Evolutionary conservation across 92 coral and sea anemone species (phyloP).

Genomic region (Pocillopora grandis): DNA sequence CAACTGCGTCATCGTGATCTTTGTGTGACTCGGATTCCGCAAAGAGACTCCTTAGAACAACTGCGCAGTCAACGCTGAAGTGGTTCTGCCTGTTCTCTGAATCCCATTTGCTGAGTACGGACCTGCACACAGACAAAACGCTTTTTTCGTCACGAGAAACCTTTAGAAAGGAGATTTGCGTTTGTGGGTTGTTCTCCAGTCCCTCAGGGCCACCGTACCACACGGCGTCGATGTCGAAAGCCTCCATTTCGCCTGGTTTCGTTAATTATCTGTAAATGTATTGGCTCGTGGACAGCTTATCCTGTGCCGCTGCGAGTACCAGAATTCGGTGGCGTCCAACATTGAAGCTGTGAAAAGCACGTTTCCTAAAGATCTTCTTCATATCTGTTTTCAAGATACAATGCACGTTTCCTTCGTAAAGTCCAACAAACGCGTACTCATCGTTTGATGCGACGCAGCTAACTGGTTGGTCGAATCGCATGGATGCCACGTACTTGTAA

Average conservation of each 20-base stretch:
- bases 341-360: constrained; percentile 41
- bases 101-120: constrained; percentile 89
- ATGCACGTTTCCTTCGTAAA: constrained; percentile 77
- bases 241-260: constrained; percentile 74
- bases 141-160: constrained; percentile 56
- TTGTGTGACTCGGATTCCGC: constrained; percentile 6
- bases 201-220: constrained; percentile 86
- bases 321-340: constrained; percentile 81
- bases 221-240: constrained; percentile 90
- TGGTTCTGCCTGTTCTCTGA: constrained; percentile 62
- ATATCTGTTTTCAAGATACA: constrained; percentile 71
- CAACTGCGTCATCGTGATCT: constrained; percentile 44
- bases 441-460: constrained; percentile 79
- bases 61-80: constrained; percentile 71
- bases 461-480: constrained; percentile 67
- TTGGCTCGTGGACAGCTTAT: constrained; percentile 76
- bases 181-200: constrained; percentile 75
- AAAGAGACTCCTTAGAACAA: constrained; percentile 36
- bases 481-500: constrained; percentile 59
- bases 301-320: constrained; percentile 57
- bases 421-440: constrained; percentile 77
- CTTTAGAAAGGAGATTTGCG: constrained; percentile 62
- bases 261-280: constrained; percentile 83
- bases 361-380: constrained; percentile 75
- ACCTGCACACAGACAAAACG: constrained; percentile 81